Base-by-base conservation (phyloP, 2,113 vertebrate genomes). In the Synodontis membranacea region DNA sequence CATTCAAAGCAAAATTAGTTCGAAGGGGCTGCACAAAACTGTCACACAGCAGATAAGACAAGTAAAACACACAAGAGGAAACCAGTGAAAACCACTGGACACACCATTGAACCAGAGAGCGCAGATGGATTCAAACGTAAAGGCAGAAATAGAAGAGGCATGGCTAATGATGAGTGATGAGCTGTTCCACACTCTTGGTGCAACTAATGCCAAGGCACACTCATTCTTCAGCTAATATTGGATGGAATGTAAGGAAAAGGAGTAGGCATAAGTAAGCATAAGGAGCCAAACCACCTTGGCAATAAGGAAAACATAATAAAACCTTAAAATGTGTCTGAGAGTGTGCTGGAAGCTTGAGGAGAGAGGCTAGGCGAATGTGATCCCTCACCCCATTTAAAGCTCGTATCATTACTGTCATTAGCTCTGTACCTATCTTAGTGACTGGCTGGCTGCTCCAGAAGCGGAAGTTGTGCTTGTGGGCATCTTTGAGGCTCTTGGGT, bases 371-470 rank as follows among this genome's bases (percentile, higher is more conserved):
- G 31, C 31, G 12, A 54, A 56, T 80, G 0, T 80, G 31, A 23
- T 34, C 21, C 31, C 23, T 25, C 37, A n/a, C n/a, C 23, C 78
- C 25, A 78, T 21, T 46, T n/a, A 64, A 48, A 42, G 2, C 19
- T 10, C 17, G 2, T 79, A 68, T 56, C 0, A 84, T 39, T 28
- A 11, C 37, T 58, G 31, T 34, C 48, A 19, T 72, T 28, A 52
- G 4, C 4, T 81, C 42, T 94, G 0, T 95, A 99, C 98, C 97
- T 84, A 99, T 91, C 91, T 95, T 98, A 88, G 96, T 97, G 82
- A 99, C 98, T 0, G 98, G 98, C 89, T 99, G 98, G 0, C 97
- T 98, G 91, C 98, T 96, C 98, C 98, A 99, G 95, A 99, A 99
- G 89, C 92, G 95, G 92, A 97, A 99, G 91, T 94, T 96, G 87